Percentiles rank a stretch among this genome's conserved stretches.
Conservation (phyloP, 2,797 vertebrate species). For the Peromyscus aztecus region DNA sequence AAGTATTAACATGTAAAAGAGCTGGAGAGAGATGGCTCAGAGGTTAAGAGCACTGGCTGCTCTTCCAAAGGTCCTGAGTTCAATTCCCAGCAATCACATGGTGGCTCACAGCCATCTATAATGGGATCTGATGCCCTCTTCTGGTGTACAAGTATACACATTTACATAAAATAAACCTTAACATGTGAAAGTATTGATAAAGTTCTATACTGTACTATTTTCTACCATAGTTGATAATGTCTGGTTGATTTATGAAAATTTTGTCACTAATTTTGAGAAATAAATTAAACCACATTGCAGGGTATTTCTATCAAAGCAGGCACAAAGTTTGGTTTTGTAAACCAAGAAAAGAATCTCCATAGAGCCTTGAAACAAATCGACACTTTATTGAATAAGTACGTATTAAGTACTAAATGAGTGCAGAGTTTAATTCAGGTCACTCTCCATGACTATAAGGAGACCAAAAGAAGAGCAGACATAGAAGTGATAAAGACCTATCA, state of each 20-base stretch:
- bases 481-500: background rate
- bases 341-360: background rate
- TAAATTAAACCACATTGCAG: conserved; percentile 8
- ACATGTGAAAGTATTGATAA: background rate
- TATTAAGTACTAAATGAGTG: background rate
- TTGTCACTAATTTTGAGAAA: conserved; percentile 38
- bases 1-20: background rate
- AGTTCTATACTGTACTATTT: conserved; percentile 19
- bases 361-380: background rate
- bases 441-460: background rate
- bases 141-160: too few species aligned
- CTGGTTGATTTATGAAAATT: conserved; percentile 7
- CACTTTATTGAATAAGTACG: background rate
- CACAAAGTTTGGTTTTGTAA: background rate
- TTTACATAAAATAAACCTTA: background rate
- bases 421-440: conserved; percentile 12
- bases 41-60: too few species aligned
- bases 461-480: background rate
- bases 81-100: too few species aligned
- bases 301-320: conserved; percentile 27
- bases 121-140: too few species aligned
- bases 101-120: too few species aligned
- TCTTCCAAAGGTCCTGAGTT: too few species aligned
- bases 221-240: conserved; percentile 27
- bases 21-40: too few species aligned